phyloP scores from a whole-genome alignment of 2,113 vertebrate genomes.

The Peucedramus taeniatus region DNA sequence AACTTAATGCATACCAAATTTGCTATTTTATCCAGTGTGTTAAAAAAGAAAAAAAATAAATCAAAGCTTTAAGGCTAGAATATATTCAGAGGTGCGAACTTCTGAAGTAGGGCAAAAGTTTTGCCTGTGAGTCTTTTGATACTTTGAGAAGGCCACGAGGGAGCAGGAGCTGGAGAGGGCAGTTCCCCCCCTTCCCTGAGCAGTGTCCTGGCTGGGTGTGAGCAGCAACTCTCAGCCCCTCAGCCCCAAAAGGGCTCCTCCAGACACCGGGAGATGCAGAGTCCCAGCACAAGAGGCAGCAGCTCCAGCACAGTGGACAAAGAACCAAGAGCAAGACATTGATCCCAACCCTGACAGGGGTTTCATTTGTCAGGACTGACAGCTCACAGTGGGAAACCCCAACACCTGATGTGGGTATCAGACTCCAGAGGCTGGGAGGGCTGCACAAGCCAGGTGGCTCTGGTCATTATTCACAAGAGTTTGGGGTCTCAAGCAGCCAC shows the following conservation, averaged over 20 bases:
- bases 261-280: not conserved
- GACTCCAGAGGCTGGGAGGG: not conserved
- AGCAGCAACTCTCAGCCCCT: not conserved
- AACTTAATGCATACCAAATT: not conserved
- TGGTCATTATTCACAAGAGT: not conserved
- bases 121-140: not conserved
- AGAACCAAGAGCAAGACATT: not conserved
- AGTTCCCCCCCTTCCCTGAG: not conserved
- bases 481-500: not conserved
- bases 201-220: rapidly evolving
- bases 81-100: not conserved
- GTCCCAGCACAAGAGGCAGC: not conserved
- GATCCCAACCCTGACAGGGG: not conserved
- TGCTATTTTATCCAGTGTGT: not conserved
- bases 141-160: not conserved
- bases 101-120: not conserved
- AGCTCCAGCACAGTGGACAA: not conserved
- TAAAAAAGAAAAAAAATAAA: not conserved
- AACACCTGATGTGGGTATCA: not conserved
- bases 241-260: not conserved
- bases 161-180: not conserved
- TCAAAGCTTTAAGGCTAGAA: not conserved
- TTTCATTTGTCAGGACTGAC: not conserved
- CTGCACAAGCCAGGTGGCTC: rapidly evolving
- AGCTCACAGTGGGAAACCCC: rapidly evolving